These are phyloP conservation scores for Drosophila ananassae DNA, from an alignment of 1,140 invertebrate genomes.

Conservation along the genomic window DNA sequence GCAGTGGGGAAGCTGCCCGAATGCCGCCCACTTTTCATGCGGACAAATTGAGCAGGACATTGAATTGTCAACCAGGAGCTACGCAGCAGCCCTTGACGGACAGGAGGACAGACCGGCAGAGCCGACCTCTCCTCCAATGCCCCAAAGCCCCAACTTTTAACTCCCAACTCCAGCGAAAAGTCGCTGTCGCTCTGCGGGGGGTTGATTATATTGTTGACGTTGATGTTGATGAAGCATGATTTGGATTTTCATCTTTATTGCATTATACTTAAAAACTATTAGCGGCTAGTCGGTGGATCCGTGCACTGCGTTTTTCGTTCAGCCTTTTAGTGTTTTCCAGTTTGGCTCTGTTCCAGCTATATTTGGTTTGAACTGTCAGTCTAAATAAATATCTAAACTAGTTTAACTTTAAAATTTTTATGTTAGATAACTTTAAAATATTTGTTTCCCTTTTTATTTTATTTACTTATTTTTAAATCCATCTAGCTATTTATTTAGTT, in stretches of 20 bases:
- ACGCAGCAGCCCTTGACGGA: slow-evolving; percentile 68
- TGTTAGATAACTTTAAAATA: too few relatives aligned
- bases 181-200: slow-evolving; percentile 45
- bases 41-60: slow-evolving; percentile 81
- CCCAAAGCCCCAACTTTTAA: neutral
- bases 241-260: slow-evolving; percentile 82
- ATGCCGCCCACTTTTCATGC: slow-evolving; percentile 62
- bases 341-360: neutral
- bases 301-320: slow-evolving; percentile 2
- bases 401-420: too few relatives aligned
- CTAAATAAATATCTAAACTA: neutral
- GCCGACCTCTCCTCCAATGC: neutral
- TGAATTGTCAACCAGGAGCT: slow-evolving; percentile 71
- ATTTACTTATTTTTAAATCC: neutral
- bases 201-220: slow-evolving; percentile 82
- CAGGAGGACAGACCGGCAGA: slow-evolving; percentile 15
- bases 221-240: slow-evolving; percentile 83
- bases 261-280: slow-evolving; percentile 83
- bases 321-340: neutral
- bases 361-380: neutral
- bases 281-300: slow-evolving; percentile 44
- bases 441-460: too few relatives aligned
- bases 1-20: slow-evolving; percentile 1
- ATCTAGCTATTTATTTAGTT: neutral
- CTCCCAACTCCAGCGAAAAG: slow-evolving; percentile 32